Evolutionary conservation across 1,140 invertebrate genomes (phyloP), one percentile per base, ranked within the genome.

Genomic region (Conus betulinus): DNA sequence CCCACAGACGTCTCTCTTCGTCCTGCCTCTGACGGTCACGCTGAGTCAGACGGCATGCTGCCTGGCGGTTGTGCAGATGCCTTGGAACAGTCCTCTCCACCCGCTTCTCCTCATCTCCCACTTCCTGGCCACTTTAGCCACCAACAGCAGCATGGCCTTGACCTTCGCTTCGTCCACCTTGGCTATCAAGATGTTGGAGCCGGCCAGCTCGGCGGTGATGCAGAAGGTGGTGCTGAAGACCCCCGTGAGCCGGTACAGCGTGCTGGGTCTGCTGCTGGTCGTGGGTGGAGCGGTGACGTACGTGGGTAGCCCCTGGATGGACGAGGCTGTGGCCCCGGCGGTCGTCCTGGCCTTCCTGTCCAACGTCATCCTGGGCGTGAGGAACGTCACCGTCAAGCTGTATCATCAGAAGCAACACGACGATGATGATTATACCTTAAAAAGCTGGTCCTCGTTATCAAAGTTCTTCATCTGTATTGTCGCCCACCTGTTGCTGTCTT

Each of bases 181-280:
- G 27, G 88, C 90, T 52, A 83, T 91, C 84, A 91, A 91, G 84
- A 27, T 90, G 25, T n/a, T 85, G 81, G 90, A 89, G 53, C 90
- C 90, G 17, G 78, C 88, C n/a, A 88, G 82, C 1, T 89, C 83
- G 15, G 90, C 90, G 5, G n/a, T 88, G 10, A 82, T 87, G 10
- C 88, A 89, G 63, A 76, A 83, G 27, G 1, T 90, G 4, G 20
- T 85, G 20, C 55, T 89, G 17, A 8, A 39, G 23, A 85, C 78
- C 52, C n/a, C 76, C 20, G 6, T 88, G 17, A 52, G 27, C 5
- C 5, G 10, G 76, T 0, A 55, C 79, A 17, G 25, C 7, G 52
- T 57, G 17, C 20, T 86, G 13, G 89, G 87, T 63, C 63, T 90
- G 23, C 85, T 87, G 20, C 5, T 90, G 23, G 88, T 90, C 39